A percentile compares a stretch with the other conserved stretches of the same genome.
Conservation (phyloP, 64 coral and sea anemone genomes). For the Cladopsammia gracilis region DNA sequence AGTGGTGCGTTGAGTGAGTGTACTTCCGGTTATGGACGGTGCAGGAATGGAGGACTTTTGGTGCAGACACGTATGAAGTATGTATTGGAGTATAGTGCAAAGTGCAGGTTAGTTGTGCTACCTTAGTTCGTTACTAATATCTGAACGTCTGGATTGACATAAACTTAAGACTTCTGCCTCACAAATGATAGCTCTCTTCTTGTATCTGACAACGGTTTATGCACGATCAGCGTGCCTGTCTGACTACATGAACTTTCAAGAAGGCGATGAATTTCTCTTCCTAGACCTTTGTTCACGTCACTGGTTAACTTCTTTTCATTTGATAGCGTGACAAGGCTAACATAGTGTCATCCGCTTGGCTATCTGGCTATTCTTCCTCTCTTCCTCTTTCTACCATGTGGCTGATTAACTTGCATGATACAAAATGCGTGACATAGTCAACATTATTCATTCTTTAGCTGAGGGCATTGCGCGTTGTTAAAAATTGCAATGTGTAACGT, state of each 20-base stretch:
- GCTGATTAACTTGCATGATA: no score
- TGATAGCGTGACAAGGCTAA: no score
- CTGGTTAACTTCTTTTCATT: no score
- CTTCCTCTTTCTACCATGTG: no score
- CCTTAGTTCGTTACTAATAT: background rate
- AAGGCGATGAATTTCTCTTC: no score
- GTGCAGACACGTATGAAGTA: slow-evolving; percentile 46
- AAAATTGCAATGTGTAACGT: no score
- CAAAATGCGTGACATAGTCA: no score
- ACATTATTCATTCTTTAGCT: no score
- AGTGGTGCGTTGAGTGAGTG: slow-evolving; percentile 16
- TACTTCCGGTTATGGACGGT: slow-evolving; percentile 21
- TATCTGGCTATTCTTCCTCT: no score
- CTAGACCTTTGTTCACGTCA: no score
- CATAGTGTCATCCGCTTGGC: no score
- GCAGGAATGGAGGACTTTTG: slow-evolving; percentile 39
- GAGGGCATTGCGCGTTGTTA: no score
- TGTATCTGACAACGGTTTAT: background rate
- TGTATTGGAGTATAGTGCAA: slow-evolving; percentile 42
- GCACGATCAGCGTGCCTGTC: background rate
- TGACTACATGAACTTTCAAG: background rate
- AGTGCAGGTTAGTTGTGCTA: slow-evolving; percentile 33
- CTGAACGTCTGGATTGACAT: background rate
- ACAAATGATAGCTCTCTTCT: background rate
- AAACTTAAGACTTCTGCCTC: background rate